A percentile compares a stretch with the other conserved stretches of the same genome.
Conservation (phyloP, 2,888 invertebrate species). For the Eumerus sabulonum region DNA sequence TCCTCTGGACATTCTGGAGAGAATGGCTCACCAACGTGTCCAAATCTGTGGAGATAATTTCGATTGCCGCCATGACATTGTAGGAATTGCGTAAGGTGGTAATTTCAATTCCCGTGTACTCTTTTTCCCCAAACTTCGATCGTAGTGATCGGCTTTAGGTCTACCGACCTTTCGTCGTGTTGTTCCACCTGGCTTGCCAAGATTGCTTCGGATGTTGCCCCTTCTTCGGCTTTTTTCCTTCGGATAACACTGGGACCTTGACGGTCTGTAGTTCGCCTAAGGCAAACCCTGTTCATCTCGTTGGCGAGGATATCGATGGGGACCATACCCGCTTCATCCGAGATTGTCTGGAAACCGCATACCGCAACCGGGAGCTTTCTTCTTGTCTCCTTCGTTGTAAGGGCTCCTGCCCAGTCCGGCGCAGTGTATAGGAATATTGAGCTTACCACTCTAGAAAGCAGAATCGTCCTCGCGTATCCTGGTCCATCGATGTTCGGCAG, state of each 20-base stretch:
- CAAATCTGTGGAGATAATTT: slow-evolving; percentile 4
- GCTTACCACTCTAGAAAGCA: background rate
- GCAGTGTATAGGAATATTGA: background rate
- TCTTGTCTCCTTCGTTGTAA: slow-evolving; percentile 1
- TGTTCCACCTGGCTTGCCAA: slow-evolving; percentile 1
- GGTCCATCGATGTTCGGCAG: background rate
- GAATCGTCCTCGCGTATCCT: background rate
- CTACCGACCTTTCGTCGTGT: background rate
- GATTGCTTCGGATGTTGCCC: background rate
- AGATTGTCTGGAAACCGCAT: background rate
- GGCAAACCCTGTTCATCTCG: background rate
- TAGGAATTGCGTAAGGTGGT: background rate
- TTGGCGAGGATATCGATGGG: background rate
- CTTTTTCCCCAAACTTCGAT: background rate
- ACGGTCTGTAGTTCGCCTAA: too few relatives aligned
- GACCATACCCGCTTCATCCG: background rate
- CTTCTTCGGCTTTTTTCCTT: background rate
- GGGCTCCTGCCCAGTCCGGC: background rate
- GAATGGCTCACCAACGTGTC: background rate
- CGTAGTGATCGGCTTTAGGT: background rate
- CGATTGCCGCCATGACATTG: too few relatives aligned
- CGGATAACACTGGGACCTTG: background rate
- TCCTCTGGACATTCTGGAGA: too few relatives aligned
- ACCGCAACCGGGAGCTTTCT: background rate
- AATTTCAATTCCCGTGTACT: background rate